Evolutionary conservation across 92 coral and sea anemone genomes (phyloP).

Genomic region (Diadumene lineata): DNA sequence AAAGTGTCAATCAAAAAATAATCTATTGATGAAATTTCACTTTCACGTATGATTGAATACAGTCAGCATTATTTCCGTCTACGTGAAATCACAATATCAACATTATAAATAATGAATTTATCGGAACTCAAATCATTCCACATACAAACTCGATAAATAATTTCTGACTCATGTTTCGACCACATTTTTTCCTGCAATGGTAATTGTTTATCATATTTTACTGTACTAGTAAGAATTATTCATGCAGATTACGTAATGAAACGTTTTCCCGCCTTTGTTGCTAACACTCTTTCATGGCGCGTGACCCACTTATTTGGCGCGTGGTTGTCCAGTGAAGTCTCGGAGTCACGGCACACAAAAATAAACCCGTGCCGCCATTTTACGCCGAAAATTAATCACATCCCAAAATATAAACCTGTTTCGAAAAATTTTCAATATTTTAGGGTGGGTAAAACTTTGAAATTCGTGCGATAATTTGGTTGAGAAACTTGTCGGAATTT

Average conservation of each 20-base stretch:
- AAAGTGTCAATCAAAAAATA: no score
- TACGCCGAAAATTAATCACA: background rate
- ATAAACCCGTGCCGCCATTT: background rate
- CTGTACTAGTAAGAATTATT: background rate
- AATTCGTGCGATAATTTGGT: no score
- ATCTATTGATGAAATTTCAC: background rate
- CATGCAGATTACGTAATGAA: no score
- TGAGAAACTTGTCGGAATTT: no score
- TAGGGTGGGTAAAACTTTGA: no score
- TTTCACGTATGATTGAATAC: no score
- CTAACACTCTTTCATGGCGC: background rate
- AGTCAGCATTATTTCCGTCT: background rate
- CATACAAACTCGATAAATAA: no score
- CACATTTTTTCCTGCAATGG: background rate
- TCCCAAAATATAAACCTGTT: background rate
- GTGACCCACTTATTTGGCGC: slow-evolving; percentile 8
- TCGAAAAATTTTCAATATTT: no score
- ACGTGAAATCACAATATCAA: background rate
- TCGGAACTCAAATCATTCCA: background rate
- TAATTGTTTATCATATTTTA: background rate
- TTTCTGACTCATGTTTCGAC: no score
- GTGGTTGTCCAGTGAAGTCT: background rate
- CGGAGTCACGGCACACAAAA: background rate
- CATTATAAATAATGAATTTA: background rate
- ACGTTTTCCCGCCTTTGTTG: background rate